phyloP scores from a whole-genome alignment of 2,888 invertebrate genomes.

The Cerceris rybyensis region DNA sequence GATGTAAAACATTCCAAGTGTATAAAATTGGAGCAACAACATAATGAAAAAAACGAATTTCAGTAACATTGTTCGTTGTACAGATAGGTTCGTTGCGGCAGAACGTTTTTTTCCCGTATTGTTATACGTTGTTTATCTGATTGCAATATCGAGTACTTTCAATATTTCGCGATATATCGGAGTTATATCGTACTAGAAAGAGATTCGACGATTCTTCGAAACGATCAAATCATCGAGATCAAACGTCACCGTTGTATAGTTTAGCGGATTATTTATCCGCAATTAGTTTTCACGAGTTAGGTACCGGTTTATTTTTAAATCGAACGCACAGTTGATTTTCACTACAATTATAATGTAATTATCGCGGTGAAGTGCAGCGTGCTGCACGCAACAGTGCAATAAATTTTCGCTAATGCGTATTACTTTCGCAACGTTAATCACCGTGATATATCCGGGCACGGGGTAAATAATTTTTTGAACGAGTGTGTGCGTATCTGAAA shows the following conservation, averaged over 20 bases:
- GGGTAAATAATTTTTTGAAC: constrained; percentile 32
- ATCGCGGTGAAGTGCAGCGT: constrained; percentile 23
- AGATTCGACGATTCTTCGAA: no score
- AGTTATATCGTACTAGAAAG: no score
- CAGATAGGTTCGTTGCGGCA: no score
- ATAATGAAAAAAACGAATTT: no score
- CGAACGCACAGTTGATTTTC: constrained; percentile 16
- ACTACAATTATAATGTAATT: constrained; percentile 48
- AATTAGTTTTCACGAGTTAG: background rate
- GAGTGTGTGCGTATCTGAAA: background rate
- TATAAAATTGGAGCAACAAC: no score
- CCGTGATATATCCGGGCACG: constrained; percentile 24
- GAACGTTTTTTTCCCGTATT: no score
- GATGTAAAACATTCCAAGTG: no score
- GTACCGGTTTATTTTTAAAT: constrained; percentile 15
- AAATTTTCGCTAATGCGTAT: constrained; percentile 45
- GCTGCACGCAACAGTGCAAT: constrained; percentile 39
- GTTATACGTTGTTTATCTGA: no score
- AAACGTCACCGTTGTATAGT: background rate
- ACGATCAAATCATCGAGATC: no score
- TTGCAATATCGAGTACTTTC: no score
- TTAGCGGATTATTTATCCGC: background rate
- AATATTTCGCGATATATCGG: no score
- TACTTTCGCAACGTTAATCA: constrained; percentile 44
- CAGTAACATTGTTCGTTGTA: no score